A percentile compares a stretch with the other conserved stretches of the same genome.
These are phyloP conservation scores for Lacerta bilineata DNA, from an alignment of 2,797 vertebrate species.

Conservation along the genomic window DNA sequence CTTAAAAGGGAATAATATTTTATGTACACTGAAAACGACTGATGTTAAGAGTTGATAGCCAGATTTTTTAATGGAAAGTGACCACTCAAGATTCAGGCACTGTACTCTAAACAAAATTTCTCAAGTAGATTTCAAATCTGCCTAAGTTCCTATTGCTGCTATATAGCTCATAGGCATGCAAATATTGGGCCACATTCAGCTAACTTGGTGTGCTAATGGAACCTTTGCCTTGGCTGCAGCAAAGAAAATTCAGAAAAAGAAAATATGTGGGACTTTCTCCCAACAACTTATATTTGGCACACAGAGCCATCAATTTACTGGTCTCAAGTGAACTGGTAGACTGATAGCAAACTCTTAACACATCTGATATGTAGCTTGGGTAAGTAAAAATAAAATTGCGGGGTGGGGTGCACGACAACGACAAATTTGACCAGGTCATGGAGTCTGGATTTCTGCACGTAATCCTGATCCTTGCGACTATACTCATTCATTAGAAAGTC, in stretches of 20 bases:
- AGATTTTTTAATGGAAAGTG: background rate
- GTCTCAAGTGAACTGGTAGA: background rate
- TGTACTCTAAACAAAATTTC: constrained; percentile 1
- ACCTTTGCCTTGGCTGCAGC: background rate
- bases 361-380: too few species aligned
- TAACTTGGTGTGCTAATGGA: background rate
- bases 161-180: background rate
- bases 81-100: background rate
- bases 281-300: background rate
- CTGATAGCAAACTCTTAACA: too few species aligned
- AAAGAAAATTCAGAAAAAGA: background rate
- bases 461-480: too few species aligned
- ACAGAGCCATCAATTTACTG: background rate
- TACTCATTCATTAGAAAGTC: too few species aligned
- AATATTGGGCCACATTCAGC: background rate
- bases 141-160: background rate
- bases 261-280: background rate
- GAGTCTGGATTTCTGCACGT: too few species aligned
- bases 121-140: background rate
- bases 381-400: too few species aligned
- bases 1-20: background rate
- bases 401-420: too few species aligned
- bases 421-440: too few species aligned
- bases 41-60: background rate
- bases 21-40: background rate